phyloP scores from a whole-genome alignment of 1,140 invertebrate species.

The Caenorhabditis inopinata region DNA sequence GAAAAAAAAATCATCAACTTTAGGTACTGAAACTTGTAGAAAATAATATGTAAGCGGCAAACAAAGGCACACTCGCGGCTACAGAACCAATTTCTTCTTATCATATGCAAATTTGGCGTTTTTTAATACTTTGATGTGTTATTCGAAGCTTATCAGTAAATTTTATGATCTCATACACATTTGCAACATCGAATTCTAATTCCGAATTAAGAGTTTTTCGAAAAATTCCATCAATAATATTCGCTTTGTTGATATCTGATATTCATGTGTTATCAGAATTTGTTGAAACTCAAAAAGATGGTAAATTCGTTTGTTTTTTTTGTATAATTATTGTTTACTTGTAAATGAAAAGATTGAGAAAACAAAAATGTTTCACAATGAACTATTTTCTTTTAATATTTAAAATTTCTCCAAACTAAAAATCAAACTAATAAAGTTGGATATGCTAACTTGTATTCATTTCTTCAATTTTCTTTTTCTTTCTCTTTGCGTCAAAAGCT shows the following conservation, averaged over 20 bases:
- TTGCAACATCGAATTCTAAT: conserved; percentile 16
- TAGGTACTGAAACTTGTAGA: too few relatives aligned
- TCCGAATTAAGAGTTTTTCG: background rate
- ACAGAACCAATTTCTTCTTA: conserved; percentile 26
- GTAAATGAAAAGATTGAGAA: too few relatives aligned
- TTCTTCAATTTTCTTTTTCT: background rate
- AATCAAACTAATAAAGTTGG: background rate
- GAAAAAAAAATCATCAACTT: too few relatives aligned
- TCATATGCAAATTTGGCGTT: conserved; percentile 34
- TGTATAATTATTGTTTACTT: too few relatives aligned
- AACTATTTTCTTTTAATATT: too few relatives aligned
- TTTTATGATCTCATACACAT: conserved; percentile 17
- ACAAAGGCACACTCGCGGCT: background rate
- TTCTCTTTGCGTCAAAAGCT: background rate
- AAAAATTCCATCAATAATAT: background rate
- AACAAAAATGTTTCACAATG: too few relatives aligned
- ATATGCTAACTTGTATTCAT: conserved; percentile 11
- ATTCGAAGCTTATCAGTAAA: conserved; percentile 31
- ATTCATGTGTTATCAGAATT: too few relatives aligned
- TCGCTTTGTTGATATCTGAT: background rate
- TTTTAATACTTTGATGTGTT: conserved; percentile 32
- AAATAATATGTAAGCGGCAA: conserved; percentile 20
- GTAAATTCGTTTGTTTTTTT: too few relatives aligned
- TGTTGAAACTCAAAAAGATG: too few relatives aligned
- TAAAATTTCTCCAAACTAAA: too few relatives aligned